Conservation (phyloP, 1,140 invertebrate species). For the Macrosteles quadrilineatus region DNA sequence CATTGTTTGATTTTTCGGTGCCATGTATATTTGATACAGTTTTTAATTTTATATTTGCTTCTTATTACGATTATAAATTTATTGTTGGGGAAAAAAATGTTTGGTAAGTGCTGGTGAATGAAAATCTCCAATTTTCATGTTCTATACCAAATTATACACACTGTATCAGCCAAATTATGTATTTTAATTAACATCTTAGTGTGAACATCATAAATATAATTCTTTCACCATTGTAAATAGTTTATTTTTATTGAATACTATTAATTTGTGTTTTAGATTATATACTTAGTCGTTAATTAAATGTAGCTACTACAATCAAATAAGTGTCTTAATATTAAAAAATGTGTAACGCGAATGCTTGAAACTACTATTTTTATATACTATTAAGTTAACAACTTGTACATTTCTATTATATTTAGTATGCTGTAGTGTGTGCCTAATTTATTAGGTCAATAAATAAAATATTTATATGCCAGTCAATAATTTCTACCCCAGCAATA, state of each 20-base stretch:
- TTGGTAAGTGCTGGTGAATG: too few relatives aligned
- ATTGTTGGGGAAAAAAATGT: too few relatives aligned
- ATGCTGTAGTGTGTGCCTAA: background rate
- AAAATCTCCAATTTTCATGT: too few relatives aligned
- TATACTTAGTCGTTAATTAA: background rate
- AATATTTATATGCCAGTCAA: background rate
- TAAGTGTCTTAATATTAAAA: background rate
- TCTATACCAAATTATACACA: too few relatives aligned
- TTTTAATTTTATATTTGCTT: too few relatives aligned
- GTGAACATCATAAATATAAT: too few relatives aligned
- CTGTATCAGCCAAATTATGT: too few relatives aligned
- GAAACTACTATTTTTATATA: background rate
- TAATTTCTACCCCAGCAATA: too few relatives aligned
- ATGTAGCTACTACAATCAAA: background rate
- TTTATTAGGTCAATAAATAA: slow-evolving; percentile 2
- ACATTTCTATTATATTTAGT: slow-evolving; percentile 21
- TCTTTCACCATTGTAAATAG: slow-evolving; percentile 19
- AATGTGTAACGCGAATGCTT: background rate
- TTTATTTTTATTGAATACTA: slow-evolving; percentile 7
- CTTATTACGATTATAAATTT: too few relatives aligned
- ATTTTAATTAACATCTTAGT: too few relatives aligned
- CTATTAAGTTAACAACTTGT: slow-evolving; percentile 5
- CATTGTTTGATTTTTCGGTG: too few relatives aligned
- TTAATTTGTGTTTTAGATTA: background rate
- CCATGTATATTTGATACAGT: too few relatives aligned